A percentile compares a stretch with the other conserved stretches of the same genome.
These are phyloP conservation scores for Plectrocnemia conspersa DNA, from an alignment of 1,140 invertebrate genomes.

Conservation along the genomic window DNA sequence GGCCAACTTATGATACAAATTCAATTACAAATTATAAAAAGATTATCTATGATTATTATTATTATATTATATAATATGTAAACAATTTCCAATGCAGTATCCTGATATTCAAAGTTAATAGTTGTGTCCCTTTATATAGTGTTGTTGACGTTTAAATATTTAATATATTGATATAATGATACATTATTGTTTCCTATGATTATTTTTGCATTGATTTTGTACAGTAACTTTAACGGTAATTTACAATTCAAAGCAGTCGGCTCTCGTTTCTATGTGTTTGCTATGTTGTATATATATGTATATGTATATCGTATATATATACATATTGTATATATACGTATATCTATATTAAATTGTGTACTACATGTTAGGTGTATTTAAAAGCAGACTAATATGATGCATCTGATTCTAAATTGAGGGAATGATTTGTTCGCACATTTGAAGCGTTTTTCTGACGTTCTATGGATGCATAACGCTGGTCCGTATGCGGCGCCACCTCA, in stretches of 20 bases:
- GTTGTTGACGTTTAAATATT: conserved; percentile 31
- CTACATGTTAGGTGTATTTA: too few species aligned
- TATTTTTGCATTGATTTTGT: conserved; percentile 24
- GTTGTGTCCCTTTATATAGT: conserved; percentile 26
- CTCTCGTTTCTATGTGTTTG: too few species aligned
- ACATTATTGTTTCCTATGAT: conserved; percentile 18
- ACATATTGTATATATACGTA: conserved; percentile 4
- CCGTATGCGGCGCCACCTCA: too few species aligned
- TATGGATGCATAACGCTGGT: too few species aligned
- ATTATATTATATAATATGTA: conserved; percentile 15
- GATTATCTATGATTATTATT: conserved; percentile 16
- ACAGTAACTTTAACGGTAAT: conserved; percentile 19
- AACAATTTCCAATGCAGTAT: conserved; percentile 8
- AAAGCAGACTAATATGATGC: too few species aligned
- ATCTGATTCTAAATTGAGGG: too few species aligned
- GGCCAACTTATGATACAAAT: conserved; percentile 28
- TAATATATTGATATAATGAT: conserved; percentile 23
- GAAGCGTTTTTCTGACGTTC: too few species aligned
- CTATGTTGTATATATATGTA: neutral
- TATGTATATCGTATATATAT: too few species aligned
- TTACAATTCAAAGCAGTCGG: conserved; percentile 16
- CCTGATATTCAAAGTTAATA: conserved; percentile 20
- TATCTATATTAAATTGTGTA: too few species aligned
- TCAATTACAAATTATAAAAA: conserved; percentile 19
- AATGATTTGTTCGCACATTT: too few species aligned